These are phyloP conservation scores for Calvadosia cruxmelitensis DNA, from an alignment of 30 jellyfish, hydroid and myxozoan genomes.

Conservation along the genomic window DNA sequence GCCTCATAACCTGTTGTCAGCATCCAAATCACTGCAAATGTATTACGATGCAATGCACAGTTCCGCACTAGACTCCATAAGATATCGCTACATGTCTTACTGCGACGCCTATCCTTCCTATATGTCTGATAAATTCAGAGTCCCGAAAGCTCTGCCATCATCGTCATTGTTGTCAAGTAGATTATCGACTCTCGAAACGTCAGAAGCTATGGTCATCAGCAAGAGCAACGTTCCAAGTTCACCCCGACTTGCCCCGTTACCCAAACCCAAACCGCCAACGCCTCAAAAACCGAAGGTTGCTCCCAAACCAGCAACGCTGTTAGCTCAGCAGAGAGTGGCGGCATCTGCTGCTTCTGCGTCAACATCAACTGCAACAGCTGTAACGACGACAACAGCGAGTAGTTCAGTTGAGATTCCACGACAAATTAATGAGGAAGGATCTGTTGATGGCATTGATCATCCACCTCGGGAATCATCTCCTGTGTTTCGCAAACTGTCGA, in stretches of 20 bases:
- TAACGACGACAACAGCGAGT: background rate
- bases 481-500: background rate
- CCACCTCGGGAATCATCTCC: background rate
- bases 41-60: constrained; percentile 4
- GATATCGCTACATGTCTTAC: constrained; percentile 2
- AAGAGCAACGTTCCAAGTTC: background rate
- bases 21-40: background rate
- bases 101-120: background rate
- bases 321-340: constrained; percentile 7
- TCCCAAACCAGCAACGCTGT: constrained; percentile 25
- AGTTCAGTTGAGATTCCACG: background rate
- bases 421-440: background rate
- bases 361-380: no score
- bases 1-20: constrained; percentile 3
- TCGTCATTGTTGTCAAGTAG: background rate
- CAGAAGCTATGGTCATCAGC: background rate
- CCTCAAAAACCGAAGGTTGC: constrained; percentile 43
- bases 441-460: background rate
- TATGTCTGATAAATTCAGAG: background rate
- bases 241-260: constrained; percentile 10
- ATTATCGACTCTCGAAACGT: background rate
- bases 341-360: no score
- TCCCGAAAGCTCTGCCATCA: no score
- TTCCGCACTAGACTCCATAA: background rate
- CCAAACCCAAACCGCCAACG: constrained; percentile 4